Evolutionary conservation across 2,888 invertebrate species (phyloP), one percentile per base, ranked within the genome.

Genomic region (Cantharis nigra): DNA sequence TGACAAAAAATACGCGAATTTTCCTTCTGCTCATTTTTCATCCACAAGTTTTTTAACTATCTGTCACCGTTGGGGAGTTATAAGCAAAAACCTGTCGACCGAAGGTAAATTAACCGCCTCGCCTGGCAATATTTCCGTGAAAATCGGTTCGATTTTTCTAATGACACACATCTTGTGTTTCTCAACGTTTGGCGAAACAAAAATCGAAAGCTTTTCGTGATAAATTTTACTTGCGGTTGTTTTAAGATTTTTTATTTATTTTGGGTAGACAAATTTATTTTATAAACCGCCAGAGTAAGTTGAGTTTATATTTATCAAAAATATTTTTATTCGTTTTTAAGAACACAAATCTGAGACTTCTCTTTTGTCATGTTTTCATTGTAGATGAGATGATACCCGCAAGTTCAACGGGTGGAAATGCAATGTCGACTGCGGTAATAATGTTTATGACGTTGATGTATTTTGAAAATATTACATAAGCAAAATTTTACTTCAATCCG

Each of bases 381-480:
- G 71, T 71, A n/a, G 71, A 63, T 62, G 71, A 63, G 71, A 14
- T 71, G 64, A 49, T n/a, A 49, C 49, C 64, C 16, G 63, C 63
- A 64, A 71, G 71, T 71, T 71, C 64, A 71, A 71, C 71, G 71
- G 30, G 71, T 71, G 63, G 63, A 63, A 63, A 71, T 71, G 63
- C 62, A 16, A 49, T 71, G 71, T 63, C 63, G 71, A 71, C 71
- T 26, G 63, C 63, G 30, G 26, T 64, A 71, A 71, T 71, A 63
- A 30, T 64, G 63, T 71, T 64, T 71, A 71, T 63, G 71, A 71
- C 71, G 71, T 71, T 71, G 71, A 71, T 71, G 18, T 64, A 71
- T 71, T 64, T 64, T 18, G n/a, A 16, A 64, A 63, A 71, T 64
- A 30, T 18, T 64, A 63, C 16, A 20, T n/a, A n/a, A n/a, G 20